A percentile compares a stretch with the other conserved stretches of the same genome.
phyloP scores from a whole-genome alignment of 2,797 vertebrate genomes.

The Aeoliscus strigatus region DNA sequence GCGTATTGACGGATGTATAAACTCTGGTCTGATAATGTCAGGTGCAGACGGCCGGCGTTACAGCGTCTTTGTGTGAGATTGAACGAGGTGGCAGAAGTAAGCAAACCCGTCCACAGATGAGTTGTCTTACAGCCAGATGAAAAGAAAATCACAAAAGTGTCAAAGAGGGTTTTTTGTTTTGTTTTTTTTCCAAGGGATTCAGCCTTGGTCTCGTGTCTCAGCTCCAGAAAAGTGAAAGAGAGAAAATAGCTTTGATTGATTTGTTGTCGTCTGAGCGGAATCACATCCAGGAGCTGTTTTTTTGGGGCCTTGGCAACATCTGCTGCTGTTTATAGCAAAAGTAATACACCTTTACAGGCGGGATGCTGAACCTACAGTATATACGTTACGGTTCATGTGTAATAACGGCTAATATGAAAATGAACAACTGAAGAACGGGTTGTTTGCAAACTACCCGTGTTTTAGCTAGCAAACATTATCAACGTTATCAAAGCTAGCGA shows the following conservation, averaged over 20 bases:
- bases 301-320: slow-evolving; percentile 7
- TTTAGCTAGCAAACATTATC: too few species aligned
- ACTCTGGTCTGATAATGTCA: slow-evolving; percentile 56
- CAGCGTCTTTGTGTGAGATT: slow-evolving; percentile 58
- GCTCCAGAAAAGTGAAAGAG: slow-evolving; percentile 40
- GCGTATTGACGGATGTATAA: slow-evolving; percentile 47
- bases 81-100: slow-evolving; percentile 62
- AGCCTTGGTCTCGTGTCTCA: slow-evolving; percentile 24
- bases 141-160: slow-evolving; percentile 65
- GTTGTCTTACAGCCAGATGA: slow-evolving; percentile 63
- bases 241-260: slow-evolving; percentile 47
- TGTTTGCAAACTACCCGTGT: too few species aligned
- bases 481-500: too few species aligned
- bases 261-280: slow-evolving; percentile 44
- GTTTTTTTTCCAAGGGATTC: slow-evolving; percentile 20
- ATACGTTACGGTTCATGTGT: too few species aligned
- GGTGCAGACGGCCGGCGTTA: slow-evolving; percentile 47
- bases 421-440: too few species aligned
- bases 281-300: slow-evolving; percentile 13
- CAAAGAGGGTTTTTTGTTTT: slow-evolving; percentile 11
- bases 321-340: too few species aligned
- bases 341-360: not conserved
- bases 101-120: slow-evolving; percentile 62
- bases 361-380: too few species aligned
- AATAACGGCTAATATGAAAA: too few species aligned